phyloP scores from a whole-genome alignment of 1,140 invertebrate species.

The Pectinophora gossypiella region DNA sequence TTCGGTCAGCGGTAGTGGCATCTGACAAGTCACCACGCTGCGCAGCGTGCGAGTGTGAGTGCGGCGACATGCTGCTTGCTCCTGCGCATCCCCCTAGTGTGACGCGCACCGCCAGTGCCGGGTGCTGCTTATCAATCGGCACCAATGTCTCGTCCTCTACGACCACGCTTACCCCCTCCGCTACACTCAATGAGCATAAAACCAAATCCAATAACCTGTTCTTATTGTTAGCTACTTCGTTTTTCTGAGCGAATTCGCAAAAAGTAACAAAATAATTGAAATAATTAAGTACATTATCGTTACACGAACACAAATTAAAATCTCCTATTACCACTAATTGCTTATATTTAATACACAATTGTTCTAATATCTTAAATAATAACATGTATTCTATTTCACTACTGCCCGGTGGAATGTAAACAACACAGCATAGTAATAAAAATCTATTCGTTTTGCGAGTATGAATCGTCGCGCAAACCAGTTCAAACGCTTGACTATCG shows the following conservation, averaged over 20 bases:
- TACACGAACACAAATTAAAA: constrained; percentile 1
- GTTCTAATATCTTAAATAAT: not conserved
- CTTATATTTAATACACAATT: not conserved
- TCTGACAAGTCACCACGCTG: not conserved
- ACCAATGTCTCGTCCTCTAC: not conserved
- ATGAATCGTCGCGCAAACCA: not conserved
- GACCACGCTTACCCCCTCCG: not conserved
- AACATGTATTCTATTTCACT: not conserved
- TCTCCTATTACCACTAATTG: not conserved
- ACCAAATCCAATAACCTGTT: not conserved
- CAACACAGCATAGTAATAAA: constrained; percentile 3
- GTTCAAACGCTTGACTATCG: not conserved
- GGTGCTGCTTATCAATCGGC: not conserved
- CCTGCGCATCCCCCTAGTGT: no score
- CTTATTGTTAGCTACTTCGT: not conserved
- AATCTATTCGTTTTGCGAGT: no score
- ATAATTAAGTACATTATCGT: constrained; percentile 1
- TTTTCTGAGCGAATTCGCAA: constrained; percentile 2
- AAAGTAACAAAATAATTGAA: not conserved
- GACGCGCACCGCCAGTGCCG: not conserved
- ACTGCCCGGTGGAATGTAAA: constrained; percentile 4
- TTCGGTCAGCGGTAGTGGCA: not conserved
- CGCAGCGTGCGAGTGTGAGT: no score
- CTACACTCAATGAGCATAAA: not conserved
- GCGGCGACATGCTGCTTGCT: not conserved